phyloP scores from a whole-genome alignment of 2,113 vertebrate genomes.

The Saccopteryx bilineata region DNA sequence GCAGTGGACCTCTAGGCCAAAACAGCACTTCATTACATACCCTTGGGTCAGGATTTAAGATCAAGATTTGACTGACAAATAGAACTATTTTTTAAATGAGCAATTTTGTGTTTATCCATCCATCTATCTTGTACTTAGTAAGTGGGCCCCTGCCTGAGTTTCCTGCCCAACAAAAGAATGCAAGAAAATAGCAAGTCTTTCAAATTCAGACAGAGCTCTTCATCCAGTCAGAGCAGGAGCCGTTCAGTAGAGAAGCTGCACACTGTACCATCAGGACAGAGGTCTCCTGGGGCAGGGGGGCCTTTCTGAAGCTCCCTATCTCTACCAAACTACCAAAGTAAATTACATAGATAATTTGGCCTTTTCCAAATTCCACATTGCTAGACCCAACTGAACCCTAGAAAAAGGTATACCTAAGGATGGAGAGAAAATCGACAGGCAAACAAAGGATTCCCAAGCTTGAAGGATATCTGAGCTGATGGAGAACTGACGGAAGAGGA shows the following conservation, averaged over 20 bases:
- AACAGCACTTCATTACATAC: not conserved
- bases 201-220: not conserved
- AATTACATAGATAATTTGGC: conserved; percentile 31
- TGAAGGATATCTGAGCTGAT: conserved; percentile 55
- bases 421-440: conserved; percentile 26
- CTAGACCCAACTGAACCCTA: not conserved
- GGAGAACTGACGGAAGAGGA: conserved; percentile 37
- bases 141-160: not conserved
- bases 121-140: not conserved
- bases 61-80: not conserved
- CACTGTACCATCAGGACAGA: not conserved
- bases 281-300: not conserved
- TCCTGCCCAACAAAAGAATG: not conserved
- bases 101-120: not conserved
- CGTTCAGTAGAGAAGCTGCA: not conserved
- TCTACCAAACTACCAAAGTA: not conserved
- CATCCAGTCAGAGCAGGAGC: not conserved
- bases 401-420: not conserved
- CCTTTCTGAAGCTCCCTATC: not conserved
- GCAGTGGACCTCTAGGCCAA: not conserved
- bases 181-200: not conserved
- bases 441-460: conserved; percentile 28
- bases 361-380: conserved; percentile 61
- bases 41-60: not conserved
- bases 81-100: not conserved